Evolutionary conservation across 2,113 vertebrate genomes (phyloP).

Genomic region (Aphyosemion australe): DNA sequence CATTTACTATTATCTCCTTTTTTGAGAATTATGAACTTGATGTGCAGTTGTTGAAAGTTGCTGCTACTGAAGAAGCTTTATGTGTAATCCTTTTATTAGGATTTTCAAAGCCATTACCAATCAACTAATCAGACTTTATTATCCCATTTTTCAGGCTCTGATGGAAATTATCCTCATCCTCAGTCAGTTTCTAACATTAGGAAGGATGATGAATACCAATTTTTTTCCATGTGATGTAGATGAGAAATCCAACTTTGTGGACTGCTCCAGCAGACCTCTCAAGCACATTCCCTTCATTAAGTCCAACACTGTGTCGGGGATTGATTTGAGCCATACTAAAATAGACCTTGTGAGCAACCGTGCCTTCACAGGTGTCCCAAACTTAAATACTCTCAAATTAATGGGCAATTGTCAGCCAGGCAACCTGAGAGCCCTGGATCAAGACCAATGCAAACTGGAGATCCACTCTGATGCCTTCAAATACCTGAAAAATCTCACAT

Average conservation of each 20-base stretch:
- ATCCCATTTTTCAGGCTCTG: constrained; percentile 53
- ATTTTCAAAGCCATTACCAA: not conserved
- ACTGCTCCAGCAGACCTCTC: constrained; percentile 71
- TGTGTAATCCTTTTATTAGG: no score
- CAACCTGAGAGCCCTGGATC: constrained; percentile 27
- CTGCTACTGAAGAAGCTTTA: no score
- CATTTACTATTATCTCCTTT: not conserved
- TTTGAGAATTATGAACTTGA: not conserved
- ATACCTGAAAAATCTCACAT: constrained; percentile 55
- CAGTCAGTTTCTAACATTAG: constrained; percentile 49
- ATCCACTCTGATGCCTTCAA: constrained; percentile 71
- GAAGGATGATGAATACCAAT: constrained; percentile 49
- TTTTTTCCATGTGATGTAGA: constrained; percentile 80
- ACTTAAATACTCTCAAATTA: constrained; percentile 70
- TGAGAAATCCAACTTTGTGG: constrained; percentile 50
- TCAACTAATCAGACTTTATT: constrained; percentile 4
- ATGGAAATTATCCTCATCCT: constrained; percentile 52
- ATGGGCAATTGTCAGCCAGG: constrained; percentile 72
- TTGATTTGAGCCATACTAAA: constrained; percentile 71
- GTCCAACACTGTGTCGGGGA: constrained; percentile 55
- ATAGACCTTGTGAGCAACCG: constrained; percentile 48
- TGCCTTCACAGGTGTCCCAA: constrained; percentile 69
- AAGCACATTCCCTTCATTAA: constrained; percentile 60
- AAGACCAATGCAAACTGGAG: constrained; percentile 56
- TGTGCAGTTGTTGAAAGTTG: not conserved